phyloP scores from a whole-genome alignment of 92 coral and sea anemone genomes.

The Zoanthus sansibaricus region DNA sequence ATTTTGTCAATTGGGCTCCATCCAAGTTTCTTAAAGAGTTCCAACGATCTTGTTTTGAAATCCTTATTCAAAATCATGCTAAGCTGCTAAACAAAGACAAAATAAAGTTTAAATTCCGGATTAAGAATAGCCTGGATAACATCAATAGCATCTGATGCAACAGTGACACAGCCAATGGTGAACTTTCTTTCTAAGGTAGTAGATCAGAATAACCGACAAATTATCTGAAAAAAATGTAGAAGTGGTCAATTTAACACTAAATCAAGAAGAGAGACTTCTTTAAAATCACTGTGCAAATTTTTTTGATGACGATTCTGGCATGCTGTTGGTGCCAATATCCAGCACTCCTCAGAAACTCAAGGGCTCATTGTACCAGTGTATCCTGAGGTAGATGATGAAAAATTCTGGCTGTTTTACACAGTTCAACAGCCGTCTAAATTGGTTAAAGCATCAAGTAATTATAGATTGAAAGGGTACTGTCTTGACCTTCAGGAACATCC shows the following conservation, averaged over 20 bases:
- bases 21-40: no score
- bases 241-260: conserved; percentile 51
- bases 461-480: conserved; percentile 55
- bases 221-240: conserved; percentile 61
- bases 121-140: background rate
- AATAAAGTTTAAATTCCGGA: conserved; percentile 51
- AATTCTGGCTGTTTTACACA: conserved; percentile 76
- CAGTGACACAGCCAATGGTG: background rate
- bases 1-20: no score
- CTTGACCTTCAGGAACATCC: conserved; percentile 41
- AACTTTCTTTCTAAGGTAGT: conserved; percentile 52
- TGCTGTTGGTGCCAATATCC: conserved; percentile 62
- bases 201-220: conserved; percentile 49
- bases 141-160: background rate
- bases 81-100: conserved; percentile 61
- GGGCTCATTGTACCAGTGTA: conserved; percentile 70
- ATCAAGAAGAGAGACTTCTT: conserved; percentile 58
- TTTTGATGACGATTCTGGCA: conserved; percentile 62
- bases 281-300: conserved; percentile 42
- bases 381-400: conserved; percentile 56
- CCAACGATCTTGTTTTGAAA: no score
- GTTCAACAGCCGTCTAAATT: conserved; percentile 51
- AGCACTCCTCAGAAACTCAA: conserved; percentile 41
- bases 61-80: no score
- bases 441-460: conserved; percentile 23